A percentile compares a stretch with the other conserved stretches of the same genome.
phyloP scores from a whole-genome alignment of 2,888 invertebrate species.

The Idaea aversata region DNA sequence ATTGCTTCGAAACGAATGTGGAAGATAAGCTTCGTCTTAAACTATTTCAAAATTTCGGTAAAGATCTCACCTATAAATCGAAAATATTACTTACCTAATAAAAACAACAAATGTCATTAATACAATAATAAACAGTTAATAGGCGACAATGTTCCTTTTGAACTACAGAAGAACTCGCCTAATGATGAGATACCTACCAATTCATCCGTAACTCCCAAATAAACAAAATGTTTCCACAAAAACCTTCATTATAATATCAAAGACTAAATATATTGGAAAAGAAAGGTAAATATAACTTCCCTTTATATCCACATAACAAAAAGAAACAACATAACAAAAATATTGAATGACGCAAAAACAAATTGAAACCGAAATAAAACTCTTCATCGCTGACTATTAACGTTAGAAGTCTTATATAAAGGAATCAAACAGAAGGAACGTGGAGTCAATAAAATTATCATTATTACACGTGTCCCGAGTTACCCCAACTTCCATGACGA shows the following conservation, averaged over 20 bases:
- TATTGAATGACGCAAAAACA: background rate
- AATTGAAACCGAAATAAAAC: background rate
- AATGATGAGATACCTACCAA: background rate
- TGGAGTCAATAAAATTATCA: conserved; percentile 35
- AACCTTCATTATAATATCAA: background rate
- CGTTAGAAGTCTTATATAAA: background rate
- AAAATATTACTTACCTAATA: too few species aligned
- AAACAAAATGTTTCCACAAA: background rate
- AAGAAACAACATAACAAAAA: background rate
- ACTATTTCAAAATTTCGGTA: too few species aligned
- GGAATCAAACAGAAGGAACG: conserved; percentile 16
- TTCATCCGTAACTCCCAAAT: background rate
- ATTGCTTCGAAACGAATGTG: too few species aligned
- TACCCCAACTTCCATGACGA: background rate
- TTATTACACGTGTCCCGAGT: conserved; percentile 13
- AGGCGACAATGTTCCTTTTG: too few species aligned
- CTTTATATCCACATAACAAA: background rate
- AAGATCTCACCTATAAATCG: too few species aligned
- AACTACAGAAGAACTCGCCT: too few species aligned
- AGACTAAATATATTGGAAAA: background rate
- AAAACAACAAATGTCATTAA: too few species aligned
- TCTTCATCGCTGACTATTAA: background rate
- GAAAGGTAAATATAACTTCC: background rate
- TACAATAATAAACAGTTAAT: too few species aligned
- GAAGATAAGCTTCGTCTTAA: too few species aligned